These are phyloP conservation scores for Boloria euphrosyne DNA, from an alignment of 2,888 invertebrate genomes.

Conservation along the genomic window DNA sequence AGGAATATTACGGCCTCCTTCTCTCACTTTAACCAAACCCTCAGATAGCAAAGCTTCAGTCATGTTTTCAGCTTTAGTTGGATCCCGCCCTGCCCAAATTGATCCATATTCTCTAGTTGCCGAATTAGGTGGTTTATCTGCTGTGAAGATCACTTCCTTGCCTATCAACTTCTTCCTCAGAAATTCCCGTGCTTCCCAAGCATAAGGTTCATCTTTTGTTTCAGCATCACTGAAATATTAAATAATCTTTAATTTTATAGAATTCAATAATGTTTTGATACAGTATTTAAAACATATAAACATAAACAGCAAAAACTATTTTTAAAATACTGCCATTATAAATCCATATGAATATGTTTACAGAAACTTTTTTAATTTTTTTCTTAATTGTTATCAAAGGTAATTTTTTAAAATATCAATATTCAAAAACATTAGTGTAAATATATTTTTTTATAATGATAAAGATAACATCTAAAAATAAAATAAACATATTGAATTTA, in stretches of 20 bases:
- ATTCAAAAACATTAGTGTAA: too few relatives aligned
- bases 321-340: too few relatives aligned
- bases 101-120: slow-evolving; percentile 93
- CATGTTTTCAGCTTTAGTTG: slow-evolving; percentile 90
- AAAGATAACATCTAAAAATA: too few relatives aligned
- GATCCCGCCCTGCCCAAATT: slow-evolving; percentile 92
- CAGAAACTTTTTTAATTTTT: too few relatives aligned
- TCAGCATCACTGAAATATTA: slow-evolving; percentile 81
- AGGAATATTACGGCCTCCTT: slow-evolving; percentile 81
- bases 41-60: slow-evolving; percentile 94
- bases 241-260: not conserved
- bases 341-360: too few relatives aligned
- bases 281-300: too few relatives aligned
- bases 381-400: too few relatives aligned
- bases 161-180: slow-evolving; percentile 95
- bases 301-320: too few relatives aligned
- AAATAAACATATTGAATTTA: too few relatives aligned
- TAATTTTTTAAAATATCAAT: too few relatives aligned
- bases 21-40: slow-evolving; percentile 92
- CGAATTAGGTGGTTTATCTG: slow-evolving; percentile 91
- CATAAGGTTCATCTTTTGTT: slow-evolving; percentile 94
- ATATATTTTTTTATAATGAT: too few relatives aligned
- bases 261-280: not conserved
- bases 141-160: slow-evolving; percentile 92
- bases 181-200: slow-evolving; percentile 98